Conservation (phyloP, 37 sponge, comb jelly and placozoan species). For the Oopsacas minuta region DNA sequence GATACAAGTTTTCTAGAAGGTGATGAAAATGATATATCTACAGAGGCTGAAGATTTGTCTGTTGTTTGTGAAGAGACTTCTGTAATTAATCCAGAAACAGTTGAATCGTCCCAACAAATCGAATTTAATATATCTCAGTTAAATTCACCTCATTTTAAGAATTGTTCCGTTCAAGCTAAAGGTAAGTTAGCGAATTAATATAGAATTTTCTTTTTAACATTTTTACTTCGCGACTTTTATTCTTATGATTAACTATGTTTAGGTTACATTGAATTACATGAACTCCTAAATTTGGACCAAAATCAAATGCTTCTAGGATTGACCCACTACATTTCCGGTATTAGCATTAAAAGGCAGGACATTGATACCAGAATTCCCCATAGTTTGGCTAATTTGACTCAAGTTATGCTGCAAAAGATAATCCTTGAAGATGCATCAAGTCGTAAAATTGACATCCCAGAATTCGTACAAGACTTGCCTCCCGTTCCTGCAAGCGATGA, state of each 20-base stretch:
- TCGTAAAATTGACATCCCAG: not conserved
- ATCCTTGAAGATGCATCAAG: not conserved
- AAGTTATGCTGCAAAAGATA: constrained; percentile 14
- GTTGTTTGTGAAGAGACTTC: not conserved
- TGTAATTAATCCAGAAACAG: not conserved
- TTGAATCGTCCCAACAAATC: not conserved
- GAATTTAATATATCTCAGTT: not conserved
- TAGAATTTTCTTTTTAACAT: not conserved
- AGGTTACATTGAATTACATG: constrained; percentile 3
- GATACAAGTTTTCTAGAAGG: not conserved
- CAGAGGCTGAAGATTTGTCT: not conserved
- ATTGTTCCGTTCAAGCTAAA: not conserved
- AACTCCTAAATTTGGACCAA: not conserved
- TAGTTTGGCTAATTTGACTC: not conserved
- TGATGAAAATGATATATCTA: not conserved
- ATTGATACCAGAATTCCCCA: not conserved
- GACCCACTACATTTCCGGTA: not conserved
- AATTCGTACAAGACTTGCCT: not conserved
- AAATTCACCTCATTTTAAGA: not conserved
- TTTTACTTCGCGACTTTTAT: not conserved
- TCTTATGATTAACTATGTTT: not conserved
- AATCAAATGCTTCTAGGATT: not conserved
- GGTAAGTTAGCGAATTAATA: not conserved
- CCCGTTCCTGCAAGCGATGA: not conserved
- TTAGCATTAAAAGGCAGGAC: not conserved